Evolutionary conservation across 2,797 vertebrate species (phyloP).

Genomic region (Cossypha niveicapilla): DNA sequence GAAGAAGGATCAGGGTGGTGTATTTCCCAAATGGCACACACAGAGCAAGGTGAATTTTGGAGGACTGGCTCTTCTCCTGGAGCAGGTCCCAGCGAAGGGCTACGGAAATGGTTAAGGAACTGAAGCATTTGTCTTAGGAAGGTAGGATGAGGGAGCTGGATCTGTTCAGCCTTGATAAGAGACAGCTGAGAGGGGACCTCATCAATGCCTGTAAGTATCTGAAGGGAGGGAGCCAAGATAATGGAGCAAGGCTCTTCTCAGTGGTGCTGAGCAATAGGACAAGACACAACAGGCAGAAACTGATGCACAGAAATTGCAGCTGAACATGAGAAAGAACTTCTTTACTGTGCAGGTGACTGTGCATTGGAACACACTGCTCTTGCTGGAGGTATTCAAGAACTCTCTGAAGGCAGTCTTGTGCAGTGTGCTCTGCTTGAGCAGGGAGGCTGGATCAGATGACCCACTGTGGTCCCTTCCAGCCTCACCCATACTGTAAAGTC

Average conservation of each 20-base stretch:
- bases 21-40: not conserved
- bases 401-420: not conserved
- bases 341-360: not conserved
- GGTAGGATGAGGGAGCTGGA: not conserved
- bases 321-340: not conserved
- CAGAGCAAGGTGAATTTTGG: not conserved
- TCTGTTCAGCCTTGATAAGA: not conserved
- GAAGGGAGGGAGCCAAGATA: not conserved
- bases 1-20: not conserved
- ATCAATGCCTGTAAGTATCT: not conserved
- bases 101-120: not conserved
- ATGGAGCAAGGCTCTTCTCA: not conserved
- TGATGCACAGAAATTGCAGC: not conserved
- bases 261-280: not conserved
- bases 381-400: not conserved
- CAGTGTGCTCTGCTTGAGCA: not conserved
- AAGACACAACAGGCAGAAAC: not conserved
- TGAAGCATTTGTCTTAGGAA: not conserved
- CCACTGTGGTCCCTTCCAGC: not conserved
- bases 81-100: rapidly evolving
- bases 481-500: not conserved
- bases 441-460: not conserved
- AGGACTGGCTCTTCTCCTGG: not conserved
- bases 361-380: not conserved
- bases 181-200: not conserved